Base-by-base conservation (phyloP, 2,888 invertebrate genomes). In the Aproaerema taeniolella region DNA sequence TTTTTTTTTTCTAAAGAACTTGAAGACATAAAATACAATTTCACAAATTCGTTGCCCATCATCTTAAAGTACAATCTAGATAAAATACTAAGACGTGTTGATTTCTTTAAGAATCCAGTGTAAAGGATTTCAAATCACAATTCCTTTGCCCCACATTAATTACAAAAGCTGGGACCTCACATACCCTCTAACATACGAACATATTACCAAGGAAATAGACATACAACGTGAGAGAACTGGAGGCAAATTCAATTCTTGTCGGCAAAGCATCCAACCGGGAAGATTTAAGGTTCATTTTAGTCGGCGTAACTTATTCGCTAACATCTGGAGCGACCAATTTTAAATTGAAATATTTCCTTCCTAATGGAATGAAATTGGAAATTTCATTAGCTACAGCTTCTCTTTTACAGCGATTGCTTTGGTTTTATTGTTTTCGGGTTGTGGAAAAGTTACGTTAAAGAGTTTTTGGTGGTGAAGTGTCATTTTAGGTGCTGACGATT, bases 231-330 rank as follows among this genome's bases (percentile, higher is more conserved):
- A 51, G 56, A 57, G 63, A 56, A 49, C 47, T 61, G 65, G 62
- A 71, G 63, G 70, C 71, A 72, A 80, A 81, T 78, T 74, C 73
- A 78, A 81, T 81, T 82, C 78, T 74, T 73, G 72, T 77, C 74
- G 61, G 65, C 58, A 61, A 65, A 71, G 70, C 73, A 71, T 72
- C 72, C 69, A 55, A 46, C 62, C 63, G 58, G 53, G 45, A 62
- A 78, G 81, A 83, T 83, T 82, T 82, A 82, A 69, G 67, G 78
- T 76, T 81, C 81, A 79, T 77, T 80, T 76, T 71, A 67, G 66
- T 65, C 63, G 59, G 58, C 61, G 67, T 75, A 75, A 81, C 75
- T 78, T 82, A 81, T 80, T 77, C 69, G 69, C 67, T 72, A 82
- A 79, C 82, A 82, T 79, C 79, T 80, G 81, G 72, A 69, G 67